Evolutionary conservation across 2,888 invertebrate genomes (phyloP).

Genomic region (Tenthredo mesomela): DNA sequence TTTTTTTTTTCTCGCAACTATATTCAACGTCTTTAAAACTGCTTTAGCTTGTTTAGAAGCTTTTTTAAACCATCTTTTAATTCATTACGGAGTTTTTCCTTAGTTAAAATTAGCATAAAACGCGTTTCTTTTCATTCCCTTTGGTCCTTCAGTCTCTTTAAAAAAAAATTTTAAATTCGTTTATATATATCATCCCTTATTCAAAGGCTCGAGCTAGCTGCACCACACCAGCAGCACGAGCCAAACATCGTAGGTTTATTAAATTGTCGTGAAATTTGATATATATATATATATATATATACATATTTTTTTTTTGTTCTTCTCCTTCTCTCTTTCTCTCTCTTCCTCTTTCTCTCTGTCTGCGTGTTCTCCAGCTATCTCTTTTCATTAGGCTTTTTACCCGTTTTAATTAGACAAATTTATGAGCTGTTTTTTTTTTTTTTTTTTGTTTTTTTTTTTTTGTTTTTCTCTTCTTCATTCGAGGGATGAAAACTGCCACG

Average conservation of each 20-base stretch:
- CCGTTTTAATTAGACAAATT: slow-evolving; percentile 41
- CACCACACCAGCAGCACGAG: not conserved
- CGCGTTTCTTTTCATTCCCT: not conserved
- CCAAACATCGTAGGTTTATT: not conserved
- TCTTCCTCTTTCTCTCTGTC: not conserved
- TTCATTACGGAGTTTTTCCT: slow-evolving; percentile 6
- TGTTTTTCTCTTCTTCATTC: not conserved
- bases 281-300: not conserved
- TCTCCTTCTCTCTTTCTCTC: not conserved
- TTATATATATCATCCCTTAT: not conserved
- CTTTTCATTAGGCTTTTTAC: slow-evolving; percentile 35
- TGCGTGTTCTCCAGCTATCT: not conserved
- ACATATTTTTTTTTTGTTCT: not conserved
- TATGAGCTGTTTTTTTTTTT: slow-evolving; percentile 9
- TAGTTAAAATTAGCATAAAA: slow-evolving; percentile 12
- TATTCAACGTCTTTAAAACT: not conserved
- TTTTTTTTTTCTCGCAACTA: no score
- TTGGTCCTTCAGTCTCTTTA: not conserved
- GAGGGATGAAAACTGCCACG: slow-evolving; percentile 11
- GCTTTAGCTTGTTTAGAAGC: not conserved
- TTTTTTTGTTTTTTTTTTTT: not conserved
- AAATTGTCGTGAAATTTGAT: slow-evolving; percentile 2
- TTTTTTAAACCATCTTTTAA: slow-evolving; percentile 1
- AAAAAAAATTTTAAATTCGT: not conserved
- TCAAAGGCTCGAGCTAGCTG: not conserved